Evolutionary conservation across 2,113 vertebrate genomes (phyloP), one percentile per base, ranked within the genome.

Genomic region (Salvelinus namaycush): DNA sequence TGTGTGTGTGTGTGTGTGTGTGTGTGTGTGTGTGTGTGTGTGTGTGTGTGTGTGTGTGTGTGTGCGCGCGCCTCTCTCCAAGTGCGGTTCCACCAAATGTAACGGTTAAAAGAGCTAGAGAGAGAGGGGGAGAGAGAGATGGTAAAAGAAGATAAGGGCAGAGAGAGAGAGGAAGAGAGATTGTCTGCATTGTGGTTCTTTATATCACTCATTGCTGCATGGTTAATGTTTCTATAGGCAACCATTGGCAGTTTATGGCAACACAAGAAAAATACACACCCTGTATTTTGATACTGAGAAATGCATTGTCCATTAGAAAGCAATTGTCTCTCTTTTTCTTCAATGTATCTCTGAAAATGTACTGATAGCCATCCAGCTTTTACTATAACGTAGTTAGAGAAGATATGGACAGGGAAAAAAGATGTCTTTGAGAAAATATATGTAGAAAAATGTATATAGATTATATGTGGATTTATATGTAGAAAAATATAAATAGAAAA

Each of bases 31-130:
- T 31, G 51, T 74, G 18, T 48, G 39, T 74, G 18, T 48, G 39
- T 74, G 73, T 64, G 29, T 65, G 62, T 65, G 62, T 12, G 13
- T 54, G 22, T 65, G 12, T 48, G 39, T 74, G 18, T 48, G 39
- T 74, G 73, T 64, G 29, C 4, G 54, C 0, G 14, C 1, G 20
- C 4, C 5, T n/a, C 18, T 60, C 18, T 60, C 2, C 59, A 60
- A 8, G 57, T 60, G 57, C n/a, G 2, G 20, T 60, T 18, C 57
- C 49, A 14, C 49, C 49, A 51, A 22, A 48, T 13, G 29, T 44
- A 76, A 7, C 8, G 65, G n/a, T 60, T 13, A 20, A 14, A 3
- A 29, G 49, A 65, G 67, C 70, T 4, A 29, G 71, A 7, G 12
- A n/a, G n/a, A 14, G 27, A 73, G 5, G 14, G 11, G 14, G 49